phyloP scores from a whole-genome alignment of 2,797 vertebrate genomes.

The Typhlichthys subterraneus region DNA sequence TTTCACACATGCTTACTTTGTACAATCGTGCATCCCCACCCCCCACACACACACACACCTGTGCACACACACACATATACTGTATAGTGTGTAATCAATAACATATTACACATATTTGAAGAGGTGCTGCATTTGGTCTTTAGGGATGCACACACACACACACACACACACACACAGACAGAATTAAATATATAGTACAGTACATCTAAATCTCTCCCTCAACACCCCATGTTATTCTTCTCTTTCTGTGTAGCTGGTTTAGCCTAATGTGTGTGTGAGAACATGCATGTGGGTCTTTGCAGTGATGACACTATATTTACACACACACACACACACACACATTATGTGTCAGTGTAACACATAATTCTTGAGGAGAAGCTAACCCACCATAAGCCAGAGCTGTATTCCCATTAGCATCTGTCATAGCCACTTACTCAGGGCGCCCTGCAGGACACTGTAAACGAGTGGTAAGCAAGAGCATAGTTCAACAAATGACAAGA shows the following conservation, averaged over 20 bases:
- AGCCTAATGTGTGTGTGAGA: background rate
- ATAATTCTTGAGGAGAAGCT: conserved; percentile 52
- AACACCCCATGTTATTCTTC: background rate
- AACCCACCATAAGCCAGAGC: conserved; percentile 47
- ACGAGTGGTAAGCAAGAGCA: conserved; percentile 24
- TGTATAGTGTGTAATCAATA: conserved; percentile 12
- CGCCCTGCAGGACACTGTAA: conserved; percentile 38
- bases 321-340: conserved; percentile 29
- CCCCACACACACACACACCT: too few species aligned
- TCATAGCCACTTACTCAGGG: conserved; percentile 37
- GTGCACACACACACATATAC: too few species aligned
- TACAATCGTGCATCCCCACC: background rate
- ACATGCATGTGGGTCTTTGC: background rate
- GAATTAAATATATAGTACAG: conserved; percentile 7
- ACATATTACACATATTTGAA: conserved; percentile 3
- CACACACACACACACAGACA: background rate
- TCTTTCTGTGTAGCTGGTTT: background rate
- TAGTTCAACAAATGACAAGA: conserved; percentile 33
- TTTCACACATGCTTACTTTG: background rate
- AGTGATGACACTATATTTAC: background rate
- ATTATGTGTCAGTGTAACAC: conserved; percentile 42
- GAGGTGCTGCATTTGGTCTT: conserved; percentile 46
- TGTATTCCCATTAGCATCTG: conserved; percentile 65
- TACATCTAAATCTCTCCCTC: background rate
- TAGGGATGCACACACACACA: conserved; percentile 12